Percentiles rank a stretch among this genome's conserved stretches.
Conservation (phyloP, 2,797 vertebrate genomes). For the Pantherophis vulpinus region DNA sequence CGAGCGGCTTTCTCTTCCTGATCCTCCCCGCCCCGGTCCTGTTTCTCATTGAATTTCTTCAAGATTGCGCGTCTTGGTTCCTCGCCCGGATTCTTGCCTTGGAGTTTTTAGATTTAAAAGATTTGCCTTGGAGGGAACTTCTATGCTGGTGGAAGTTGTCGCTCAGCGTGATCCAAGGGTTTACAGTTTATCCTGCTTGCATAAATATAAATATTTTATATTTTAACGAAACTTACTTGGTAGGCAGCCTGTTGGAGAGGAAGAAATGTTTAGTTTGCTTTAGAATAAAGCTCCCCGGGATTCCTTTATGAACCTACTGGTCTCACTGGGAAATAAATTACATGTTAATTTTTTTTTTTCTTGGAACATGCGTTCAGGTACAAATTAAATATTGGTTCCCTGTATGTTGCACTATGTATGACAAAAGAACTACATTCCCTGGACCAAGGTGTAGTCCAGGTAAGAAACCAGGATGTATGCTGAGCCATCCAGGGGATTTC, state of each 20-base stretch:
- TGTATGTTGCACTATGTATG: not conserved
- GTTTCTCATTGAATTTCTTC: not conserved
- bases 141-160: not conserved
- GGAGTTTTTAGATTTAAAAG: not conserved
- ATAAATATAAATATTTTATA: not conserved
- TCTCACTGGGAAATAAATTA: not conserved
- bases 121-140: not conserved
- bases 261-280: not conserved
- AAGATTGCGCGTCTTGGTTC: not conserved
- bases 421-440: not conserved
- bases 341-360: not conserved
- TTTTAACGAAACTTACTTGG: not conserved
- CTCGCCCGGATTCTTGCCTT: not conserved
- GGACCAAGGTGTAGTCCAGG: not conserved
- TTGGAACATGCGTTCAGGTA: not conserved
- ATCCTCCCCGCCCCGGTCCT: too few relatives aligned
- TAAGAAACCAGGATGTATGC: not conserved
- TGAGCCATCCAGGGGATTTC: not conserved
- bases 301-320: not conserved
- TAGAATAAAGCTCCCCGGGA: not conserved
- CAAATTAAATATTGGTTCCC: not conserved
- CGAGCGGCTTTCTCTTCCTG: not conserved
- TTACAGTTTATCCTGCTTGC: not conserved
- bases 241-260: not conserved
- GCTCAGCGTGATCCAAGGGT: not conserved